Evolutionary conservation across 2,888 invertebrate genomes (phyloP).

Genomic region (Tanytarsus gracilentus): DNA sequence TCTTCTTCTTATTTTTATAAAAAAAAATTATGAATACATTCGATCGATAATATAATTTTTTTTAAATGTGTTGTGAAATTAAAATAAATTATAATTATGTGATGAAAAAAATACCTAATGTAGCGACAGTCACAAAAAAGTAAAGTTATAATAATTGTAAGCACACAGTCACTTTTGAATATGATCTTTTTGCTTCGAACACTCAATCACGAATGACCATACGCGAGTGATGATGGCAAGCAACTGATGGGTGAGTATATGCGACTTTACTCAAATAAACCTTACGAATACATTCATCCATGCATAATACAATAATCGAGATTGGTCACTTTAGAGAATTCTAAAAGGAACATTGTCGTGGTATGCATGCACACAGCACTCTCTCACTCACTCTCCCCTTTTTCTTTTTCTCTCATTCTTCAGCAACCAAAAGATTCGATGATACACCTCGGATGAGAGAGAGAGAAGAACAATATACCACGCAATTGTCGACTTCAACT

Average conservation of each 20-base stretch:
- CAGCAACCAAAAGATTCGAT: background rate
- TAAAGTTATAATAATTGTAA: too few species aligned
- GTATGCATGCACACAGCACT: background rate
- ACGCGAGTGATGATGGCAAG: conserved; percentile 1
- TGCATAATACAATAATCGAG: conserved; percentile 6
- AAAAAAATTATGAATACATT: background rate
- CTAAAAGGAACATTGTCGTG: background rate
- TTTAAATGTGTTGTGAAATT: too few species aligned
- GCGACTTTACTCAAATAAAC: conserved; percentile 4
- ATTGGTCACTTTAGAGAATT: conserved; percentile 8
- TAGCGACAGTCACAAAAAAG: too few species aligned
- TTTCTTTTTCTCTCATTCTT: conserved; percentile 9
- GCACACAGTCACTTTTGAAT: too few species aligned
- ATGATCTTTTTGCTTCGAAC: too few species aligned
- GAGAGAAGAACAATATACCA: background rate
- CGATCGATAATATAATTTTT: background rate
- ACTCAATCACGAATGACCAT: too few species aligned
- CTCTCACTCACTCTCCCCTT: background rate
- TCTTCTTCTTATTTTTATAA: background rate
- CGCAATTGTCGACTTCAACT: conserved; percentile 2
- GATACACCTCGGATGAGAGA: background rate
- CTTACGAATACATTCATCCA: too few species aligned
- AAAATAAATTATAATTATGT: too few species aligned
- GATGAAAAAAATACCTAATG: too few species aligned
- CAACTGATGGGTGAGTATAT: conserved; percentile 4